Conservation (phyloP, 2,113 vertebrate species). For the Emydura subglobosa region DNA sequence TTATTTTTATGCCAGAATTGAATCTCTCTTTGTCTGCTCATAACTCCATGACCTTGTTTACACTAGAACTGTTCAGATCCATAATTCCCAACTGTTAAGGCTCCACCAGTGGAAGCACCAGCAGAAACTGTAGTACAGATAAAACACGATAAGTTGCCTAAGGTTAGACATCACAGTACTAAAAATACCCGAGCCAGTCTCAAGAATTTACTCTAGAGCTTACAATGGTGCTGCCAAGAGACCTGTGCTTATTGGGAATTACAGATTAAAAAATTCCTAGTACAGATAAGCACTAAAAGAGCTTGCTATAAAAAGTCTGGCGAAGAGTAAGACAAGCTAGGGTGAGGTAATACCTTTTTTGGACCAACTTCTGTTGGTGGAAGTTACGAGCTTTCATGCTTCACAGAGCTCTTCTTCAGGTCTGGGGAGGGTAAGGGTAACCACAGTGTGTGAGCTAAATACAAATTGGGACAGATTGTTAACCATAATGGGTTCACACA, state of each 20-base stretch:
- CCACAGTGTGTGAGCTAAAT: not conserved
- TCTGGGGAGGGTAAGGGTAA: not conserved
- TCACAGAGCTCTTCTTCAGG: not conserved
- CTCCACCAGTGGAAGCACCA: not conserved
- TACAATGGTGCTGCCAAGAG: not conserved
- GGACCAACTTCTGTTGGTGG: not conserved
- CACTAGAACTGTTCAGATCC: not conserved
- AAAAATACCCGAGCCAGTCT: not conserved
- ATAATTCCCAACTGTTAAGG: rapidly evolving
- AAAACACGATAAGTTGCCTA: not conserved
- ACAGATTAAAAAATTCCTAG: not conserved
- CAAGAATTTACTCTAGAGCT: not conserved
- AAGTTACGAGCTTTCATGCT: not conserved
- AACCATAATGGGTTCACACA: not conserved
- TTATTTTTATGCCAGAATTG: not conserved
- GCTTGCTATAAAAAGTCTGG: not conserved
- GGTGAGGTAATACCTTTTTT: not conserved
- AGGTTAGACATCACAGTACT: not conserved
- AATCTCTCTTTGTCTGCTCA: not conserved
- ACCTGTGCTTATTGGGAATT: not conserved
- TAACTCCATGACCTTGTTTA: not conserved
- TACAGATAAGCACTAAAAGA: not conserved
- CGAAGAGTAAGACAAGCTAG: not conserved
- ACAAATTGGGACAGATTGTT: not conserved
- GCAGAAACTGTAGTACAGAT: not conserved